Conservation (phyloP, 2,888 invertebrate genomes). For the Glyphotaelius pellucidus region DNA sequence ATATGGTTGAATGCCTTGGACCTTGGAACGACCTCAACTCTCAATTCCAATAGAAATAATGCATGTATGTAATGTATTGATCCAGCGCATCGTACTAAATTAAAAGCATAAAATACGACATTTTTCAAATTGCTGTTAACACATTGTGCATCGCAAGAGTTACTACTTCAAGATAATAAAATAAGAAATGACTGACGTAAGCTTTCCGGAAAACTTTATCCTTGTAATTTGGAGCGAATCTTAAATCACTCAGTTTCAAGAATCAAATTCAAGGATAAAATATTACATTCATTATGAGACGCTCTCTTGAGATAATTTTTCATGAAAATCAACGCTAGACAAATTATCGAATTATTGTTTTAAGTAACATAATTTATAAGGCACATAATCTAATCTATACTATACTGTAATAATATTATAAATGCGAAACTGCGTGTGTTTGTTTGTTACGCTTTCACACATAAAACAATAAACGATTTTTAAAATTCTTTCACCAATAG, state of each 20-base stretch:
- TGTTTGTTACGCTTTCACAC: too few species aligned
- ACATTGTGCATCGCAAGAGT: neutral
- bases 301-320: neutral
- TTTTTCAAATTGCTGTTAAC: neutral
- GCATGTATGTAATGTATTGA: neutral
- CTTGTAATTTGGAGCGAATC: neutral
- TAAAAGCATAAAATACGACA: neutral
- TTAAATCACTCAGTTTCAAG: neutral
- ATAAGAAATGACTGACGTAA: neutral
- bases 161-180: neutral
- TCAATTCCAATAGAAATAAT: neutral
- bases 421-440: too few species aligned
- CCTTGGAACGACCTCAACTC: neutral
- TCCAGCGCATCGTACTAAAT: neutral
- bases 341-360: neutral
- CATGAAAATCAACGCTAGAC: neutral
- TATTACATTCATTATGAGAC: neutral
- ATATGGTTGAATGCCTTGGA: neutral
- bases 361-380: neutral
- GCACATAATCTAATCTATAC: neutral
- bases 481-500: too few species aligned
- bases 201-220: neutral
- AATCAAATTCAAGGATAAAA: neutral
- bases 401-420: too few species aligned
- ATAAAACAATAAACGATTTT: too few species aligned